These are phyloP conservation scores for Saturnia japonica DNA, from an alignment of 2,888 invertebrate species.

Conservation along the genomic window DNA sequence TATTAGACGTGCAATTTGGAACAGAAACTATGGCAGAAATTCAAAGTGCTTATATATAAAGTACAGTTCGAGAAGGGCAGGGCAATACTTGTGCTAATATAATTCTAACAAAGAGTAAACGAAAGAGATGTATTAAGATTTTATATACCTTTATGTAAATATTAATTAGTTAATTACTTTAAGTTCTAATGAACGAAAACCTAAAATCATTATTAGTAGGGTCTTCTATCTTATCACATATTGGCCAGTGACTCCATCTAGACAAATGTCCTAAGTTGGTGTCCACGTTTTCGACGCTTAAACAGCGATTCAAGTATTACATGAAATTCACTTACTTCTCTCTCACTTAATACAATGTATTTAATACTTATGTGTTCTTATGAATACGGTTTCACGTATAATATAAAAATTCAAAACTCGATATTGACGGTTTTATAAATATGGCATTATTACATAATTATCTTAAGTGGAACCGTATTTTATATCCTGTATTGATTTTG, in stretches of 20 bases:
- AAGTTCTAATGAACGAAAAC: too few relatives aligned
- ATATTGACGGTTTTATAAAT: neutral
- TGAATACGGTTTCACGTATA: neutral
- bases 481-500: too few relatives aligned
- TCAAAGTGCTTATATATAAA: neutral
- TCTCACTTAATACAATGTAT: neutral
- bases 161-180: too few relatives aligned
- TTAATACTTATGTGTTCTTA: neutral
- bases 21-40: neutral
- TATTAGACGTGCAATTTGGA: neutral
- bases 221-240: too few relatives aligned
- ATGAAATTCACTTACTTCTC: too few relatives aligned
- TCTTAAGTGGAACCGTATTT: too few relatives aligned
- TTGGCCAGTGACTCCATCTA: too few relatives aligned
- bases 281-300: too few relatives aligned
- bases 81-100: neutral
- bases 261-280: too few relatives aligned
- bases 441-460: neutral
- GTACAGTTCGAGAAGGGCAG: neutral
- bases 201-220: too few relatives aligned
- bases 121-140: neutral
- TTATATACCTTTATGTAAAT: too few relatives aligned
- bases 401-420: neutral
- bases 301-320: too few relatives aligned
- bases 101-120: neutral